These are phyloP conservation scores for Pristionchus maxplancki DNA, from an alignment of 2,888 invertebrate species.

Conservation along the genomic window DNA sequence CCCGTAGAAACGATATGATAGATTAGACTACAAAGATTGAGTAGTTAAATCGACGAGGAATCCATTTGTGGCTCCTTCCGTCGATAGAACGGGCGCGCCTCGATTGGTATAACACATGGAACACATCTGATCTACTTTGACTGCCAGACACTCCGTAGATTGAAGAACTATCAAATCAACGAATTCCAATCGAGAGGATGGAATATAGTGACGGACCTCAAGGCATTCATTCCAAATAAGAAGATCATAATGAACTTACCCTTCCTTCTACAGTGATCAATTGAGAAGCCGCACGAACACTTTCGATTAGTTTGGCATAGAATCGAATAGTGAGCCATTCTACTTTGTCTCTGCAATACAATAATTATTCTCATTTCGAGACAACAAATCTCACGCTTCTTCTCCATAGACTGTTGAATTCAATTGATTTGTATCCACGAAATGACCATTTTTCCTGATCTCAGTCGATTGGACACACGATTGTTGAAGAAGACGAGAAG, in stretches of 20 bases:
- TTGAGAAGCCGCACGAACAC: background rate
- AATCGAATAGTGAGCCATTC: conserved; percentile 44
- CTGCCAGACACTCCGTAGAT: background rate
- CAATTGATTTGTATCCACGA: conserved; percentile 17
- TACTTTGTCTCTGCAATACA: background rate
- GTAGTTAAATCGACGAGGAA: background rate
- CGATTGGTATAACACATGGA: conserved; percentile 7
- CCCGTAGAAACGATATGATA: background rate
- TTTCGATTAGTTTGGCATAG: conserved; percentile 7
- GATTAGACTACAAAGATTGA: background rate
- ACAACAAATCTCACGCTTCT: background rate
- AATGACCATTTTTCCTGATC: background rate
- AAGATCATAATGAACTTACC: too few species aligned
- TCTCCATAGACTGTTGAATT: conserved; percentile 4
- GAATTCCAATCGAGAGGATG: conserved; percentile 37
- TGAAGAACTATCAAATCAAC: background rate
- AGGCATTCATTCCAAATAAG: background rate
- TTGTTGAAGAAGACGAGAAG: conserved; percentile 42
- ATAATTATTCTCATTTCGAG: background rate
- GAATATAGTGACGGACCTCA: conserved; percentile 46
- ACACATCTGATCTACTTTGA: conserved; percentile 23
- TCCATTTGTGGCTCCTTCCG: background rate
- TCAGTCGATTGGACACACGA: background rate
- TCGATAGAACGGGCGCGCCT: background rate
- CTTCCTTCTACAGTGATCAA: conserved; percentile 15